Conservation (phyloP, 2,113 vertebrate genomes). For the Perccottus glenii region DNA sequence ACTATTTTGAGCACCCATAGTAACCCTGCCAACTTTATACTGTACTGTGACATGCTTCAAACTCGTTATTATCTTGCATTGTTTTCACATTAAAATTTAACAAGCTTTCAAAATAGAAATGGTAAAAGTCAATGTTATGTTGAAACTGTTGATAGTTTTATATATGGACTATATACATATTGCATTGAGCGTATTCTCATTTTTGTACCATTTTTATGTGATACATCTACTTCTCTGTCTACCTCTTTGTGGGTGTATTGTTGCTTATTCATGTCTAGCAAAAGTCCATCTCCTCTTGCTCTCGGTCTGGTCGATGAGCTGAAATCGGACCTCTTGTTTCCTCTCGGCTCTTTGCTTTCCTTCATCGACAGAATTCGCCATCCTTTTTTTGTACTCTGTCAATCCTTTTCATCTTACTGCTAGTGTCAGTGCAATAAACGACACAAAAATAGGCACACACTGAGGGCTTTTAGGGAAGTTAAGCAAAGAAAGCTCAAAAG, state of each 20-base stretch:
- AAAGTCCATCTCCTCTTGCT: neutral
- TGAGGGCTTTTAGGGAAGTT: conserved; percentile 1
- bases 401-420: neutral
- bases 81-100: too few species aligned
- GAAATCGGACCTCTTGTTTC: conserved; percentile 10
- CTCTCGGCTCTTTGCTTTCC: conserved; percentile 4
- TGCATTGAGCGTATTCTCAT: conserved; percentile 11
- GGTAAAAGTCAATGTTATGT: too few species aligned
- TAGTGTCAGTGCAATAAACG: neutral
- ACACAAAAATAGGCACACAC: neutral
- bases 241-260: neutral
- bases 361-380: neutral
- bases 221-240: neutral
- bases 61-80: too few species aligned
- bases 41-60: too few species aligned
- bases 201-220: conserved; percentile 30
- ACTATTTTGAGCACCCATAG: too few species aligned
- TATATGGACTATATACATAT: too few species aligned
- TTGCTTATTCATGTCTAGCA: conserved; percentile 8
- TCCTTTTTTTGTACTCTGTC: neutral
- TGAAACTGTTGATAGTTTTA: too few species aligned
- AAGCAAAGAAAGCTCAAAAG: neutral
- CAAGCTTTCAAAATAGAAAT: too few species aligned
- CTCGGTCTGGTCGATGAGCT: neutral
- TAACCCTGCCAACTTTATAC: too few species aligned